phyloP scores from a whole-genome alignment of 1,140 invertebrate genomes.

The Popillia japonica region DNA sequence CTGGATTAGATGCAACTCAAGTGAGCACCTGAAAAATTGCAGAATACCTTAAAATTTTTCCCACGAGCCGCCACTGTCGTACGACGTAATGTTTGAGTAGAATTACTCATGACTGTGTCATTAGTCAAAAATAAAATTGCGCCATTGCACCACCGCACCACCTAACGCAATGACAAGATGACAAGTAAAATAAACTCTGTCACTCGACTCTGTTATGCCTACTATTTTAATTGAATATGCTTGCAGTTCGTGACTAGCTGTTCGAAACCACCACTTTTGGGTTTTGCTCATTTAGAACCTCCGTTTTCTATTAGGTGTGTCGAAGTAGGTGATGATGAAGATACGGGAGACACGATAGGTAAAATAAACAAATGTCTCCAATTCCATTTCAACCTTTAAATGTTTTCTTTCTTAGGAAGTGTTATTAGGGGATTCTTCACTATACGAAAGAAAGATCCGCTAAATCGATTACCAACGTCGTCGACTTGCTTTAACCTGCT shows the following conservation, averaged over 20 bases:
- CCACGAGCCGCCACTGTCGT: no score
- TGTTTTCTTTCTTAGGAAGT: constrained; percentile 68
- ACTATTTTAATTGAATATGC: constrained; percentile 28
- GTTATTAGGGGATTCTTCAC: constrained; percentile 98
- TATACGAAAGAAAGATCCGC: constrained; percentile 93
- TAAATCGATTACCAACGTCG: constrained; percentile 95
- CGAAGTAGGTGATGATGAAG: constrained; percentile 98
- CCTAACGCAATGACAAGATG: no score
- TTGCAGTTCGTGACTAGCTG: constrained; percentile 98
- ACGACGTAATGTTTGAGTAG: no score
- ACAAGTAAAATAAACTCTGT: no score
- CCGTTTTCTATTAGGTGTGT: constrained; percentile 99
- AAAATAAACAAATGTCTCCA: constrained; percentile 37
- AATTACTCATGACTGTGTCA: no score
- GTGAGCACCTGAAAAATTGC: no score
- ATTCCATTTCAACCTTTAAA: neutral
- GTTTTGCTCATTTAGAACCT: constrained; percentile 97
- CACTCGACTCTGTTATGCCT: neutral
- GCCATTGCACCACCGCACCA: no score
- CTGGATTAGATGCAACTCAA: no score
- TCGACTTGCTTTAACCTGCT: constrained; percentile 99
- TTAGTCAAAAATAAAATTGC: no score
- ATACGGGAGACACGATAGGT: constrained; percentile 95
- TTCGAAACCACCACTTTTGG: constrained; percentile 95
- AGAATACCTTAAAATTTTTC: no score